Conservation (phyloP, 2,113 vertebrate species). For the Physeter macrocephalus region DNA sequence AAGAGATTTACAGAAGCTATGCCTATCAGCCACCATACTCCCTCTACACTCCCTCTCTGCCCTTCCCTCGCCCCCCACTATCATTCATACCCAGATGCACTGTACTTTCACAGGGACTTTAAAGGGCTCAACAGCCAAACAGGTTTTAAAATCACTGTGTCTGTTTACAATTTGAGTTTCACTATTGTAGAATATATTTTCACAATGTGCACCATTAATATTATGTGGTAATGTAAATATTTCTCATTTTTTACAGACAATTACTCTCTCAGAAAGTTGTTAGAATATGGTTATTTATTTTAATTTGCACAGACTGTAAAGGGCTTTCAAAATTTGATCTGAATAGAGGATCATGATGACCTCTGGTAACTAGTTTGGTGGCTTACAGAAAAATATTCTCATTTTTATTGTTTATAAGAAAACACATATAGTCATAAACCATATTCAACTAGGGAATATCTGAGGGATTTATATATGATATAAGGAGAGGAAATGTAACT, state of each 20-base stretch:
- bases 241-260: neutral
- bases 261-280: neutral
- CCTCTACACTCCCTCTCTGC: neutral
- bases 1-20: neutral
- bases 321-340: constrained; percentile 59
- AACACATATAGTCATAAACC: constrained; percentile 59
- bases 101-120: neutral
- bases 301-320: constrained; percentile 29
- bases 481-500: constrained; percentile 71
- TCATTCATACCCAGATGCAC: neutral
- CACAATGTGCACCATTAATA: neutral
- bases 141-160: neutral
- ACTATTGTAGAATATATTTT: neutral
- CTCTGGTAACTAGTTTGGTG: constrained; percentile 52
- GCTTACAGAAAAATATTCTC: constrained; percentile 62
- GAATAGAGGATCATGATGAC: neutral
- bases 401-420: constrained; percentile 68
- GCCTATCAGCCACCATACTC: neutral
- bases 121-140: neutral
- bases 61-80: neutral
- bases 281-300: constrained; percentile 32
- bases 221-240: neutral
- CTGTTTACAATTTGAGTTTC: neutral
- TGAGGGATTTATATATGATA: constrained; percentile 53
- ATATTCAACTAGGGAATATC: constrained; percentile 65